Conservation (phyloP, 2,888 invertebrate genomes). For the Elmis aenea region DNA sequence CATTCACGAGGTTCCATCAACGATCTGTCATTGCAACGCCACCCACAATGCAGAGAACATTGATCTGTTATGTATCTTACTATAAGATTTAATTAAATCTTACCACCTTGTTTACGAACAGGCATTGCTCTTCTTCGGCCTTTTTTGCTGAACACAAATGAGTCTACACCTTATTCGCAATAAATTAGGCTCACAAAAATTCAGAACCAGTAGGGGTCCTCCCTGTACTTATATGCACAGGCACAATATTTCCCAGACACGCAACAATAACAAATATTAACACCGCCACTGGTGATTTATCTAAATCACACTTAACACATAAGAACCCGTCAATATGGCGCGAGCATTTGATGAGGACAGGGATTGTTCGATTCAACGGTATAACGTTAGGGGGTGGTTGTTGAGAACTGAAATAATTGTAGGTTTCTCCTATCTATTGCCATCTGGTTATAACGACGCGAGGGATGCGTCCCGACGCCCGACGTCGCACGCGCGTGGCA, state of each 20-base stretch:
- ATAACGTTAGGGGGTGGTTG: slow-evolving; percentile 57
- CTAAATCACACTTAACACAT: slow-evolving; percentile 12
- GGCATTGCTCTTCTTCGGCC: slow-evolving; percentile 52
- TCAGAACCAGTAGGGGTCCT: too few relatives aligned
- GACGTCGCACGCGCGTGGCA: too few relatives aligned
- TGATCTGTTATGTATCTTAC: slow-evolving; percentile 1
- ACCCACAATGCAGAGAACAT: slow-evolving; percentile 13
- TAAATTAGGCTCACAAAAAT: too few relatives aligned
- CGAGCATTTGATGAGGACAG: slow-evolving; percentile 29
- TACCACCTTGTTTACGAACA: slow-evolving; percentile 71
- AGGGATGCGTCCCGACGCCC: slow-evolving; percentile 16
- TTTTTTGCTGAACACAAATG: slow-evolving; percentile 5
- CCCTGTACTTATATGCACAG: background rate
- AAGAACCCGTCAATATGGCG: slow-evolving; percentile 31
- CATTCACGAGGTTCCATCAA: slow-evolving; percentile 19
- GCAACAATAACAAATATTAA: background rate
- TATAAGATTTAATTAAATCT: slow-evolving; percentile 33
- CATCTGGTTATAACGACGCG: slow-evolving; percentile 10
- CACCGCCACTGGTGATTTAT: background rate
- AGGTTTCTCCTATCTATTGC: slow-evolving; percentile 6
- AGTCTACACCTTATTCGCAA: slow-evolving; percentile 1
- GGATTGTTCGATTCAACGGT: slow-evolving; percentile 59
- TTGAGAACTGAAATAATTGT: slow-evolving; percentile 18
- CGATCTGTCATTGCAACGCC: slow-evolving; percentile 13
- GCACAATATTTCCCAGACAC: background rate